Evolutionary conservation across 2,113 vertebrate genomes (phyloP).

Genomic region (Ceyx cyanopectus): DNA sequence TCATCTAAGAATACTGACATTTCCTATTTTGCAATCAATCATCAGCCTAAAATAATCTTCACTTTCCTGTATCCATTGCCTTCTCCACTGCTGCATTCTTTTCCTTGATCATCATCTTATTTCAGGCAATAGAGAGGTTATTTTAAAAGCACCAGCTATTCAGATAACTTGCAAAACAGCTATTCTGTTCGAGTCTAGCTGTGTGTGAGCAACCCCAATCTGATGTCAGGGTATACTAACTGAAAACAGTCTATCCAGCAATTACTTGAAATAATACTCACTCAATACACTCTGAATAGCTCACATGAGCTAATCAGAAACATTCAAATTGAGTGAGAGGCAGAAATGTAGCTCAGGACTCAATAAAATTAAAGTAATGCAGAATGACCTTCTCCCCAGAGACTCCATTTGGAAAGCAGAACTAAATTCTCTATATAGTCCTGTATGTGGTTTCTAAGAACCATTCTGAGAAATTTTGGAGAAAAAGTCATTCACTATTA

Average conservation of each 20-base stretch:
- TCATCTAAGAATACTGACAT: neutral
- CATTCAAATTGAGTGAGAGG: neutral
- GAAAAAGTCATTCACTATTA: neutral
- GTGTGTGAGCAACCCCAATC: neutral
- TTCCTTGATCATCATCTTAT: neutral
- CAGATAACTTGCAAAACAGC: neutral
- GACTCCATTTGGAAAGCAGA: neutral
- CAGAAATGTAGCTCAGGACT: neutral
- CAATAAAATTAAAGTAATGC: neutral
- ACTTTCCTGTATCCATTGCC: neutral
- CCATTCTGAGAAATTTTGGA: neutral
- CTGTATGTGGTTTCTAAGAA: neutral
- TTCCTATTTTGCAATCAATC: neutral
- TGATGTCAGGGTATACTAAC: neutral
- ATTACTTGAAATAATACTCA: neutral
- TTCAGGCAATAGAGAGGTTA: neutral
- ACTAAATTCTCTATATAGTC: neutral
- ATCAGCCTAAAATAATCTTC: slow-evolving; percentile 30
- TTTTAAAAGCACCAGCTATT: neutral
- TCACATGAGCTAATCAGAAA: neutral
- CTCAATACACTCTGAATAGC: too few relatives aligned
- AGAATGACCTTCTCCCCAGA: neutral
- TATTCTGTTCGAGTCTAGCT: neutral
- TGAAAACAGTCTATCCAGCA: neutral
- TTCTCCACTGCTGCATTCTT: neutral